Percentiles rank a stretch among this genome's conserved stretches.
phyloP scores from a whole-genome alignment of 1,140 invertebrate species.

The Limonius californicus region DNA sequence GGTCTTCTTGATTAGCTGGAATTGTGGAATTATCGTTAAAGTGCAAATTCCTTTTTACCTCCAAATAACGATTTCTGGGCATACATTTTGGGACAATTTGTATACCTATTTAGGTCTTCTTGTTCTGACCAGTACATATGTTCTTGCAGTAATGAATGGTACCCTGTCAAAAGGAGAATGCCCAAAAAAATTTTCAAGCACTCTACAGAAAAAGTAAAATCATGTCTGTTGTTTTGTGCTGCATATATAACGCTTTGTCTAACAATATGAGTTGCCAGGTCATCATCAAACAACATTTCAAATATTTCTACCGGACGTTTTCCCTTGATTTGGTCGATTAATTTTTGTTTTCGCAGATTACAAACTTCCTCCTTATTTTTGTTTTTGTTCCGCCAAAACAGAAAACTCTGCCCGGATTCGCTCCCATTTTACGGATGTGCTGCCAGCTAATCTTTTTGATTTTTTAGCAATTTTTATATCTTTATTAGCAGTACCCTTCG shows the following conservation, averaged over 20 bases:
- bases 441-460: too few relatives aligned
- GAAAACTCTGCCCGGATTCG: too few relatives aligned
- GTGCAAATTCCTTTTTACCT: slow-evolving; percentile 31
- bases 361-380: background rate
- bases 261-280: background rate
- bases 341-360: background rate
- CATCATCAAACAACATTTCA: background rate
- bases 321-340: background rate
- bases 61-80: slow-evolving; percentile 19
- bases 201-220: too few relatives aligned
- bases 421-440: too few relatives aligned
- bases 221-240: too few relatives aligned
- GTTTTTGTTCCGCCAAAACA: too few relatives aligned
- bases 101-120: slow-evolving; percentile 15
- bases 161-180: slow-evolving; percentile 11
- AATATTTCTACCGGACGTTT: background rate
- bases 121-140: slow-evolving; percentile 19
- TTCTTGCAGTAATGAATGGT: slow-evolving; percentile 4
- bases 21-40: slow-evolving; percentile 34
- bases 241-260: background rate
- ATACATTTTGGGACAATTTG: slow-evolving; percentile 21
- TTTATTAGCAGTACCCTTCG: too few relatives aligned
- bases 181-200: background rate
- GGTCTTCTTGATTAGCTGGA: too few relatives aligned
- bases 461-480: too few relatives aligned